These are phyloP conservation scores for Ptilodon capucinus DNA, from an alignment of 2,888 invertebrate genomes.

Conservation along the genomic window DNA sequence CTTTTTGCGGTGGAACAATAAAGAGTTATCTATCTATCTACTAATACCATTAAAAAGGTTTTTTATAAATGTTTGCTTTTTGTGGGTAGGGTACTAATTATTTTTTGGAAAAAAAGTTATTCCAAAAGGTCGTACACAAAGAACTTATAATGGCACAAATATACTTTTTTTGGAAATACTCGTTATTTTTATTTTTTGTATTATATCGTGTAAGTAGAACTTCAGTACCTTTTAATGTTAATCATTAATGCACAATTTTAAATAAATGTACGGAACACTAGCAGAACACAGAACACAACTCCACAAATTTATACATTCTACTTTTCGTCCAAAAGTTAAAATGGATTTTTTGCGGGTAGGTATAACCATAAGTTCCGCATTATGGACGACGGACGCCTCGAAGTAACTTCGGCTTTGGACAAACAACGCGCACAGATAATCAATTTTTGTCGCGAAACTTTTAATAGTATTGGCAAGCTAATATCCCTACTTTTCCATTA, in stretches of 20 bases:
- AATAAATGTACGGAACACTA: background rate
- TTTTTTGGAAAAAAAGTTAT: too few species aligned
- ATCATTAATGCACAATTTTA: background rate
- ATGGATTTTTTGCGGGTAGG: constrained; percentile 16
- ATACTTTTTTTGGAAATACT: too few species aligned
- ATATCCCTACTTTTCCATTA: constrained; percentile 13
- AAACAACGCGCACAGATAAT: constrained; percentile 20
- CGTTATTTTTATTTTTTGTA: too few species aligned
- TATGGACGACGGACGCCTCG: constrained; percentile 9
- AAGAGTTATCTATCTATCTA: too few species aligned
- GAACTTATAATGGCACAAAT: too few species aligned
- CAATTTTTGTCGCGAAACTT: constrained; percentile 28
- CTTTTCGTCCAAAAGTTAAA: constrained; percentile 25
- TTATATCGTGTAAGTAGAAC: too few species aligned
- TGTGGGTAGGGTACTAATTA: too few species aligned
- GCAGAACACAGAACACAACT: background rate
- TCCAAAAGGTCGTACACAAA: too few species aligned
- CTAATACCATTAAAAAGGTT: too few species aligned
- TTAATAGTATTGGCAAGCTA: constrained; percentile 29
- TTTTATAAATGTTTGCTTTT: too few species aligned
- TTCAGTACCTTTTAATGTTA: too few species aligned
- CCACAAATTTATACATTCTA: constrained; percentile 18
- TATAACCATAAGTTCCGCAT: constrained; percentile 28
- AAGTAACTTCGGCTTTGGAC: constrained; percentile 1
- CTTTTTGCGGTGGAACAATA: too few species aligned